A percentile compares a stretch with the other conserved stretches of the same genome.
These are phyloP conservation scores for Protonemura montana DNA, from an alignment of 2,888 invertebrate species.

Conservation along the genomic window DNA sequence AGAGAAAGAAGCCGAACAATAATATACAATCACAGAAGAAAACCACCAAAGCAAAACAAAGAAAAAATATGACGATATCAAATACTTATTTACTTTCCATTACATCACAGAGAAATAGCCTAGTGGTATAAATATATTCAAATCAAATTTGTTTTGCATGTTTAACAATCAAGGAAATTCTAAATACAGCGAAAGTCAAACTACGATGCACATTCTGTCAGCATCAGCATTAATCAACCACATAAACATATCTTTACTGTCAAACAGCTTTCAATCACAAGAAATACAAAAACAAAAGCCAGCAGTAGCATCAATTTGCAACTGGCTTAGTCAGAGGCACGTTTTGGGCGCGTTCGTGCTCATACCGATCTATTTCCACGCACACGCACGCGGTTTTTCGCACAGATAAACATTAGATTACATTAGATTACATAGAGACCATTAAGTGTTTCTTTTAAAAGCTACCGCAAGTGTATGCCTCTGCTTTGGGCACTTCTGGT, in stretches of 20 bases:
- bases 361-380: not conserved
- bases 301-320: not conserved
- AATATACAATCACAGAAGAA: too few species aligned
- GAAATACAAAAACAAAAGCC: too few species aligned
- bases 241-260: not conserved
- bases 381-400: not conserved
- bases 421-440: not conserved
- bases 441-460: not conserved
- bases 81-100: too few species aligned
- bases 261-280: not conserved
- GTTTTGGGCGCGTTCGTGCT: not conserved
- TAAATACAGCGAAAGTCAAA: not conserved
- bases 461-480: not conserved
- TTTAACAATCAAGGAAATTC: too few species aligned
- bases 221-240: not conserved
- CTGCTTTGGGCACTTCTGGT: not conserved
- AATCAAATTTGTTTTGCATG: too few species aligned
- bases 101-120: too few species aligned
- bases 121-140: too few species aligned
- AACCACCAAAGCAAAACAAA: too few species aligned
- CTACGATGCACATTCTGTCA: not conserved
- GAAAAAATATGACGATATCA: too few species aligned
- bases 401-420: not conserved
- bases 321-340: not conserved
- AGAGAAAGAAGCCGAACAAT: too few species aligned